phyloP scores from a whole-genome alignment of 2,888 invertebrate species.

The Agrotis puta region DNA sequence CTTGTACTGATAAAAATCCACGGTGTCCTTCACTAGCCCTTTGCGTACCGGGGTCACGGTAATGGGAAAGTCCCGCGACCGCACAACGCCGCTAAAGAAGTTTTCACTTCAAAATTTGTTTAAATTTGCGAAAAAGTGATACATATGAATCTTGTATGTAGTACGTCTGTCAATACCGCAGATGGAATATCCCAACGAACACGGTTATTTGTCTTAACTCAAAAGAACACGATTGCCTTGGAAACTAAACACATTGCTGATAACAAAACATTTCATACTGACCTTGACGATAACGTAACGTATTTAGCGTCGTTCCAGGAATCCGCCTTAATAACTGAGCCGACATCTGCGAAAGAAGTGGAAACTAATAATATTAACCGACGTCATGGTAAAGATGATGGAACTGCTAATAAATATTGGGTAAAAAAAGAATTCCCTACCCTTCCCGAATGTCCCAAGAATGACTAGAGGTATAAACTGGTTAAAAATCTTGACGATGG shows the following conservation, averaged over 20 bases:
- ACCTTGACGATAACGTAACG: constrained; percentile 29
- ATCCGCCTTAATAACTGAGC: constrained; percentile 13
- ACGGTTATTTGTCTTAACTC: background rate
- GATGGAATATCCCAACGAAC: background rate
- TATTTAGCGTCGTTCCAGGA: constrained; percentile 20
- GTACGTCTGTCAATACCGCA: background rate
- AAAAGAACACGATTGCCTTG: background rate
- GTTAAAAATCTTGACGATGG: background rate
- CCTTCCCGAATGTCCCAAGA: background rate
- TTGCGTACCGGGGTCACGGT: no score
- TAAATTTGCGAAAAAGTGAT: no score
- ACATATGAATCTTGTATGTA: no score
- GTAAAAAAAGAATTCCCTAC: no score
- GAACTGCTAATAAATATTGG: constrained; percentile 17
- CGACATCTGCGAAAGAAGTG: constrained; percentile 24
- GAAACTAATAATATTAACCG: background rate
- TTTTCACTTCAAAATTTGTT: no score
- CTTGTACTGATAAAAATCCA: no score
- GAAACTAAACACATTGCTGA: background rate
- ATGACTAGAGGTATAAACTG: background rate
- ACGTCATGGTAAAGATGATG: constrained; percentile 6
- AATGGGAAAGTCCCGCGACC: no score
- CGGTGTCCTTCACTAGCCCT: no score
- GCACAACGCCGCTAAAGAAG: no score
- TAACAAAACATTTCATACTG: background rate